A percentile compares a stretch with the other conserved stretches of the same genome.
Evolutionary conservation across 2,888 invertebrate genomes (phyloP).

Genomic region (Aspidiotus rigidus): DNA sequence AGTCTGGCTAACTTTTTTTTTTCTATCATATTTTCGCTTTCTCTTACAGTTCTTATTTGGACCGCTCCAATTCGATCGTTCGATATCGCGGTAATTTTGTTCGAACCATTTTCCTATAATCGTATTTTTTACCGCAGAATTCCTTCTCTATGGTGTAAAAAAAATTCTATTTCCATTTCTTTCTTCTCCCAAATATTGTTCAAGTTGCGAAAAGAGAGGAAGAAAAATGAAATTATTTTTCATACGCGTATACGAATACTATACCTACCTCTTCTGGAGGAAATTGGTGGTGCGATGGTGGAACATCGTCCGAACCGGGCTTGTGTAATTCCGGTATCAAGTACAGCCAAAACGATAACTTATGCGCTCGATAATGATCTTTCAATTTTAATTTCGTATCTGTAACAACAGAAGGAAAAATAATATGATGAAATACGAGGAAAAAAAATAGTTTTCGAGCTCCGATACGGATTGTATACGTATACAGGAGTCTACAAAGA

Average conservation of each 20-base stretch:
- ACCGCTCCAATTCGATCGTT: too few species aligned
- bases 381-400: conserved; percentile 84
- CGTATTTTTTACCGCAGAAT: background rate
- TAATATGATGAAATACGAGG: background rate
- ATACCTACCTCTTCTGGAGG: conserved; percentile 41
- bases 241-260: too few species aligned
- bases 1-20: too few species aligned
- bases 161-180: background rate
- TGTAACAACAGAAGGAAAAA: conserved; percentile 42
- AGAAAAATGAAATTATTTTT: background rate
- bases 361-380: conserved; percentile 88
- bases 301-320: conserved; percentile 77
- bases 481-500: too few species aligned
- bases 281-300: conserved; percentile 46
- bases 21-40: too few species aligned
- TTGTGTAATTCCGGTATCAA: conserved; percentile 84
- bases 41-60: too few species aligned
- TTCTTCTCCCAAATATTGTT: background rate
- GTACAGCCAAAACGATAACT: conserved; percentile 88
- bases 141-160: background rate
- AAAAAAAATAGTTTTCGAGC: too few species aligned
- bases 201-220: background rate
- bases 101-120: too few species aligned
- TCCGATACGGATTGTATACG: too few species aligned
- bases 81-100: too few species aligned